These are phyloP conservation scores for Baccha elongata DNA, from an alignment of 2,888 invertebrate species.

Conservation along the genomic window DNA sequence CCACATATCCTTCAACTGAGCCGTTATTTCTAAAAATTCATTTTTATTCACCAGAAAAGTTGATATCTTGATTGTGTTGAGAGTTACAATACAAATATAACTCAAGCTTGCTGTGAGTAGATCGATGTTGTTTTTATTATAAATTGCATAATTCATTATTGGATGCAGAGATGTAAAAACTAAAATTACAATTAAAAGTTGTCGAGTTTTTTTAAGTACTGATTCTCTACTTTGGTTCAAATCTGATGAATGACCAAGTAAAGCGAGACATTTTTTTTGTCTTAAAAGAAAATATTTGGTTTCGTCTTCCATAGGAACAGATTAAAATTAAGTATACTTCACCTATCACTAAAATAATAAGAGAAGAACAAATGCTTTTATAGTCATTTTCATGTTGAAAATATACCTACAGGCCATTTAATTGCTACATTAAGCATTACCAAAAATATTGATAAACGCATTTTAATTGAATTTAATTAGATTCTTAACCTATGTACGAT, in stretches of 20 bases:
- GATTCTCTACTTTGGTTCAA: neutral
- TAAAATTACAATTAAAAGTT: neutral
- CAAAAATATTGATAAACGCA: no score
- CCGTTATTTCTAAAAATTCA: slow-evolving; percentile 76
- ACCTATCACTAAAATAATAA: no score
- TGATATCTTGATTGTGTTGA: slow-evolving; percentile 49
- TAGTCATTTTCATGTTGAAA: no score
- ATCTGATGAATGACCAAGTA: slow-evolving; percentile 3
- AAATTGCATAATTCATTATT: neutral
- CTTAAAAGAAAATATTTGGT: neutral
- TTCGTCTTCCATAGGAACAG: slow-evolving; percentile 21
- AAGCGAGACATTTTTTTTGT: slow-evolving; percentile 6
- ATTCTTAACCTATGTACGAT: no score
- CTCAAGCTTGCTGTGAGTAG: slow-evolving; percentile 2
- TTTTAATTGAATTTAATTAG: no score
- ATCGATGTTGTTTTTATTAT: neutral
- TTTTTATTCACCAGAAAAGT: slow-evolving; percentile 77
- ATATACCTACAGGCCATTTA: no score
- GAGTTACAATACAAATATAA: neutral
- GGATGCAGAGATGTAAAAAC: neutral
- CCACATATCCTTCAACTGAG: slow-evolving; percentile 77
- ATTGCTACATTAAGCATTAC: no score
- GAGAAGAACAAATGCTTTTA: no score
- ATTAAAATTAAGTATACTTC: no score
- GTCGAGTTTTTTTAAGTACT: neutral